Conservation (phyloP, 1,140 invertebrate genomes). For the fruit fly (Drosophila melanogaster) region DNA sequence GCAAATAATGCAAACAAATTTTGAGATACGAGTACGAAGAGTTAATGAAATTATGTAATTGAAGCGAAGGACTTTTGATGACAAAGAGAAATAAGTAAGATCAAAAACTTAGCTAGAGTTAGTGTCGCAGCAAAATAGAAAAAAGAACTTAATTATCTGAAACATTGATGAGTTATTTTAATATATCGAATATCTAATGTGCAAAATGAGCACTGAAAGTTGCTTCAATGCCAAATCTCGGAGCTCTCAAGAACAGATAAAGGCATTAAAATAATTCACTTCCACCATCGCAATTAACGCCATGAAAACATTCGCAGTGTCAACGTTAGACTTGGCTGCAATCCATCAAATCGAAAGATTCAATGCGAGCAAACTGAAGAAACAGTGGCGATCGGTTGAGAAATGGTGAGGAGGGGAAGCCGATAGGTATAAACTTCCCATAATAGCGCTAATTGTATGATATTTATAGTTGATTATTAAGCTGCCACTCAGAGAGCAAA, state of each 20-base stretch:
- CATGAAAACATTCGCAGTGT: slow-evolving; percentile 39
- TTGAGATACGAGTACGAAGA: slow-evolving; percentile 39
- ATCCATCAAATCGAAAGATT: slow-evolving; percentile 45
- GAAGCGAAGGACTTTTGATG: slow-evolving; percentile 28
- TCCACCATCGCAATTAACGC: slow-evolving; percentile 34
- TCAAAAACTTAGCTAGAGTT: neutral
- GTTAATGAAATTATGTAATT: slow-evolving; percentile 71
- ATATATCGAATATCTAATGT: neutral
- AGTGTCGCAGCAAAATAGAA: neutral
- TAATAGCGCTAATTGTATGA: slow-evolving; percentile 76
- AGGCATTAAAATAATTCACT: slow-evolving; percentile 32
- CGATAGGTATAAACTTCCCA: slow-evolving; percentile 52
- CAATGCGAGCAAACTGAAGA: slow-evolving; percentile 30
- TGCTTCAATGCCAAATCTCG: neutral
- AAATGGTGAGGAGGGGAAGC: neutral
- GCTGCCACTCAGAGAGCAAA: slow-evolving; percentile 71
- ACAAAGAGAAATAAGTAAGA: neutral
- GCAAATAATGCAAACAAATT: slow-evolving; percentile 39
- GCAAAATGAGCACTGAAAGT: neutral
- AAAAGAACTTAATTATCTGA: neutral
- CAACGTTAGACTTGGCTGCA: slow-evolving; percentile 23
- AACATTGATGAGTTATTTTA: neutral
- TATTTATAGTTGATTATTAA: slow-evolving; percentile 81
- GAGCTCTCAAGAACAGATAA: slow-evolving; percentile 12
- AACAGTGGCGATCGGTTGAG: neutral